Evolutionary conservation across 2,888 invertebrate genomes (phyloP).

Genomic region (Azorinus chamasolen): DNA sequence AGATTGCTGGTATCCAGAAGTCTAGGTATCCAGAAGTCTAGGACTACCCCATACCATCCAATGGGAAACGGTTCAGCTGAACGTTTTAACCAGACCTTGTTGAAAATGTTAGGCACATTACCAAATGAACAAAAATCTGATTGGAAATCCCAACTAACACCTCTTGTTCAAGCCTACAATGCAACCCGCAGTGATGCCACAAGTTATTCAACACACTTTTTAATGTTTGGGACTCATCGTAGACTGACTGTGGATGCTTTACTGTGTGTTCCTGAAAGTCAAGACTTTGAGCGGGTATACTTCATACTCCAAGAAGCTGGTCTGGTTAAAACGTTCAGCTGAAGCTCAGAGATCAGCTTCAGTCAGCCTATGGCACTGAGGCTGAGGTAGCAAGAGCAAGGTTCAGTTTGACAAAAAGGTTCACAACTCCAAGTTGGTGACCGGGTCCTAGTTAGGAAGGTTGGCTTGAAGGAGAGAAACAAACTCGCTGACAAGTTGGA

Average conservation of each 20-base stretch:
- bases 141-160: too few relatives aligned
- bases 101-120: neutral
- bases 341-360: neutral
- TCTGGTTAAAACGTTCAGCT: too few relatives aligned
- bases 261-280: neutral
- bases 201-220: slow-evolving; percentile 13
- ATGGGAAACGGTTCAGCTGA: too few relatives aligned
- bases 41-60: too few relatives aligned
- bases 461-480: slow-evolving; percentile 10
- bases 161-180: slow-evolving; percentile 20
- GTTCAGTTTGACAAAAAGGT: slow-evolving; percentile 4
- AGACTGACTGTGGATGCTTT: slow-evolving; percentile 13
- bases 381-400: slow-evolving; percentile 2
- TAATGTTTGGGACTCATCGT: slow-evolving; percentile 24
- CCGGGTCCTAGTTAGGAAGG: slow-evolving; percentile 11
- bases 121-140: neutral
- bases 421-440: neutral
- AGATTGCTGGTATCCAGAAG: slow-evolving; percentile 3
- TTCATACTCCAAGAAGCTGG: neutral
- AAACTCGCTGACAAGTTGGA: slow-evolving; percentile 8
- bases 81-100: too few relatives aligned
- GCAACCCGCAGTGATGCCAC: too few relatives aligned
- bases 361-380: neutral
- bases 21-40: neutral
- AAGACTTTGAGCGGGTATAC: neutral